Base-by-base conservation (phyloP, 2,888 invertebrate genomes). In the Gasteruption jaculator region DNA sequence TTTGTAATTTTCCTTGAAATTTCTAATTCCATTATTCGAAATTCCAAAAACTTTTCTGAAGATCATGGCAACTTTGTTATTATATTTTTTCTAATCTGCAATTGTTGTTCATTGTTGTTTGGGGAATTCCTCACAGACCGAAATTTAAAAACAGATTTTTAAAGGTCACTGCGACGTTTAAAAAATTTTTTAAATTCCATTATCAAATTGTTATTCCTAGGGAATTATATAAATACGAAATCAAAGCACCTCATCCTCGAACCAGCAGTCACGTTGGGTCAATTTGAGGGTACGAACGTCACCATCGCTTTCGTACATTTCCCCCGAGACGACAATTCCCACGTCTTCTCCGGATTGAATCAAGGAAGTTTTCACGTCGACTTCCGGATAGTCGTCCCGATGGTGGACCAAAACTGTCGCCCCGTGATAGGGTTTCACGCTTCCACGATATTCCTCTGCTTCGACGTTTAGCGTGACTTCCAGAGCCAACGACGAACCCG, bases 191-290 rank as follows among this genome's bases (percentile, higher is more conserved):
- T n/a, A n/a, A n/a, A n/a, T n/a, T n/a, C n/a, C n/a, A n/a, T n/a
- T n/a, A n/a, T n/a, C n/a, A n/a, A n/a, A n/a, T n/a, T n/a, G n/a
- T n/a, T n/a, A n/a, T n/a, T n/a, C n/a, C n/a, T n/a, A n/a, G n/a
- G n/a, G n/a, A n/a, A n/a, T n/a, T n/a, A n/a, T n/a, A n/a, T n/a
- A n/a, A n/a, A n/a, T n/a, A n/a, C n/a, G n/a, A n/a, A n/a, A n/a
- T n/a, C n/a, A n/a, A n/a, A n/a, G n/a, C n/a, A 73, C 71, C 54
- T 79, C 79, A 26, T 76, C 73, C 29, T 73, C 72, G 53, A 78
- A 79, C 64, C 71, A 72, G 41, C 79, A 79, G 5, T 63, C 66
- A 8, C 73, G 54, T 68, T 61, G 43, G 48, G 65, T 11, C 43
- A 57, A 0, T 60, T 62, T 6, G 53, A 68, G 3, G 61, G 54